Evolutionary conservation across 2,888 invertebrate genomes (phyloP).

Genomic region (Zhuqinia jingwanae): DNA sequence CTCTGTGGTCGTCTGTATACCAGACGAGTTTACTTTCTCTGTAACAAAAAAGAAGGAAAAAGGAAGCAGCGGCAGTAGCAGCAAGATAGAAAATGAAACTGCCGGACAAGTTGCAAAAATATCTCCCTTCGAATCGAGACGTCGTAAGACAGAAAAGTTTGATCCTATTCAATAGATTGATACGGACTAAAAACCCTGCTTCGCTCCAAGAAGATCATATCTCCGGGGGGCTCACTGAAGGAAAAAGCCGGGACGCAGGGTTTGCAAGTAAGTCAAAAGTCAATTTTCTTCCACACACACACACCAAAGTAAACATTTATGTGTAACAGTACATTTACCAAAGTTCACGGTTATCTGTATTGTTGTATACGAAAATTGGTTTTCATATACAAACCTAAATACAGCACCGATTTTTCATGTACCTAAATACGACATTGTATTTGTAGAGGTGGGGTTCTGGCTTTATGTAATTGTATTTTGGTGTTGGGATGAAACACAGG

Average conservation of each 20-base stretch:
- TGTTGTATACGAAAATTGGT: no score
- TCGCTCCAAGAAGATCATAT: constrained; percentile 83
- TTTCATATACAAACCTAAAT: no score
- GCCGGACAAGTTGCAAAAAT: constrained; percentile 74
- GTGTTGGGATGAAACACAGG: no score
- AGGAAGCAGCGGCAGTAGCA: no score
- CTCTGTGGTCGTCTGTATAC: not conserved
- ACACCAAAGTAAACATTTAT: no score
- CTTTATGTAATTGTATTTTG: no score
- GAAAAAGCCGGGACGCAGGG: constrained; percentile 59
- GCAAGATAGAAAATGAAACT: constrained; percentile 62
- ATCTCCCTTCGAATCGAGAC: constrained; percentile 82
- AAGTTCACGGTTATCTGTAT: no score
- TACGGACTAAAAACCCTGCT: constrained; percentile 92
- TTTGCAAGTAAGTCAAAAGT: constrained; percentile 75
- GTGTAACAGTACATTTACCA: no score
- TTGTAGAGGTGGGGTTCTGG: no score
- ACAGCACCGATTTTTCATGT: no score
- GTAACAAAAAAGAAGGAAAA: not conserved
- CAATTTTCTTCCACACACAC: no score
- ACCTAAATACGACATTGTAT: no score
- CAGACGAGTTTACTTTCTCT: not conserved
- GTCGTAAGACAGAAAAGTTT: constrained; percentile 85
- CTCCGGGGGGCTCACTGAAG: constrained; percentile 62
- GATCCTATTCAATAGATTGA: constrained; percentile 90